Conservation (phyloP, 2,113 vertebrate genomes). For the Myotis yumanensis region DNA sequence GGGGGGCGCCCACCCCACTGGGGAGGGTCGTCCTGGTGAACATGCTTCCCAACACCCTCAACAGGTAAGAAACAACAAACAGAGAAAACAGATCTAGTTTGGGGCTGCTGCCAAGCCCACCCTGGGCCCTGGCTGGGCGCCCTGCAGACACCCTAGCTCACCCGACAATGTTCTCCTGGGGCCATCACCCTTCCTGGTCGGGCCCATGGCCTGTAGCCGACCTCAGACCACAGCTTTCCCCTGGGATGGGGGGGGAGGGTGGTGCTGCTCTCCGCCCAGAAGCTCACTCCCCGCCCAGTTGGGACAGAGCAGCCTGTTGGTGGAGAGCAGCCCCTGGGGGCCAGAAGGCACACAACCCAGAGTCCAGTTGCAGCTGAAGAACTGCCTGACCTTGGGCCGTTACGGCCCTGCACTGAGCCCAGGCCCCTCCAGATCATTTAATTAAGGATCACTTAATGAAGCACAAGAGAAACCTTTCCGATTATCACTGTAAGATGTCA, state of each 20-base stretch:
- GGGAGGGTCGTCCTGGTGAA: neutral
- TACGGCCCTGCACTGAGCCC: neutral
- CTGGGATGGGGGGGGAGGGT: neutral
- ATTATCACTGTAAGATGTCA: neutral
- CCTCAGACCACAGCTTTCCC: neutral
- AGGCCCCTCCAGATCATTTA: no score
- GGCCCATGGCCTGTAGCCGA: neutral
- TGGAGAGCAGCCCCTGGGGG: neutral
- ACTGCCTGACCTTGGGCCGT: no score
- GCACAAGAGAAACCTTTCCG: neutral
- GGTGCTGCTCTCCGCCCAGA: neutral
- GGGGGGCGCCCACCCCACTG: neutral
- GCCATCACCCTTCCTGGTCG: neutral
- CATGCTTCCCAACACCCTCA: accelerated
- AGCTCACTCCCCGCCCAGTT: neutral
- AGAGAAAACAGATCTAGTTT: neutral
- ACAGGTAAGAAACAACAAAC: neutral
- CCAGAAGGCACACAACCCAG: neutral
- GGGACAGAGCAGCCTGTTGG: neutral
- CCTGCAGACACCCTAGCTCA: neutral
- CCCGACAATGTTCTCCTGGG: neutral
- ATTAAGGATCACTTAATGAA: neutral
- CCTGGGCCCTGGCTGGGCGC: neutral
- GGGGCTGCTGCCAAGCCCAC: neutral
- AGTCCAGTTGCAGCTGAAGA: neutral